Base-by-base conservation (phyloP, 2,797 vertebrate genomes). In the Meda fulgida region DNA sequence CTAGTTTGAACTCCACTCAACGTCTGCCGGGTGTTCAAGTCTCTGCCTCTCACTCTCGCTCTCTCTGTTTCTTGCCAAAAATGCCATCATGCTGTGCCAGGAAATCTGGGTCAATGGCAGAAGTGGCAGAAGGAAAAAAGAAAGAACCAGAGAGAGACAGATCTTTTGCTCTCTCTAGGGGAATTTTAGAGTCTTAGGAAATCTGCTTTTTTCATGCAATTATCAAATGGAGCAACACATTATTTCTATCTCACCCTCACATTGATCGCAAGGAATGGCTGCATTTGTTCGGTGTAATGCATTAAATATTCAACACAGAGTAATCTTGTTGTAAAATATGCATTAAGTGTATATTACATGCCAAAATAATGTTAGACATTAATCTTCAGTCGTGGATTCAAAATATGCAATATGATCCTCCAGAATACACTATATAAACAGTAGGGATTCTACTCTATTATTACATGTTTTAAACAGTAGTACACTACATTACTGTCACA, bases 61-160 rank as follows among this genome's bases (percentile, higher is more conserved):
- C 82, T 51, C 63, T 77, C 29, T 14, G 18, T 83, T 53, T 70
- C 81, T 58, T 48, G 34, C 71, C 77, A 83, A 72, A 48, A 71
- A 78, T 81, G 72, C 53, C 79, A 82, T 51, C 55, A 23, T 38
- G 81, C 60, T 72, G 6, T 80, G 60, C 46, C 48, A 80, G 69
- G 63, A 84, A 84, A 87, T 81, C 69, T 87, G 66, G 77, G 81
- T 84, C 86, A 87, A n/a, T 85, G 31, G 69, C 16, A 77, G 78
- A 55, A 79, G 75, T 60, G 36, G 43, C 19, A 70, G 51, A 75
- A 58, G 23, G 40, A 80, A 66, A 65, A 29, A 29, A 36, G 46
- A 23, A 72, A 75, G 70, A 31, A 67, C 18, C 43, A 81, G 43
- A 72, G 53, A 81, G 26, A 66, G 43, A 40, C 10, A 78, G 38